Percentiles rank a stretch among this genome's conserved stretches.
phyloP scores from a whole-genome alignment of 1,140 invertebrate genomes.

The Drosophila lacertosa region DNA sequence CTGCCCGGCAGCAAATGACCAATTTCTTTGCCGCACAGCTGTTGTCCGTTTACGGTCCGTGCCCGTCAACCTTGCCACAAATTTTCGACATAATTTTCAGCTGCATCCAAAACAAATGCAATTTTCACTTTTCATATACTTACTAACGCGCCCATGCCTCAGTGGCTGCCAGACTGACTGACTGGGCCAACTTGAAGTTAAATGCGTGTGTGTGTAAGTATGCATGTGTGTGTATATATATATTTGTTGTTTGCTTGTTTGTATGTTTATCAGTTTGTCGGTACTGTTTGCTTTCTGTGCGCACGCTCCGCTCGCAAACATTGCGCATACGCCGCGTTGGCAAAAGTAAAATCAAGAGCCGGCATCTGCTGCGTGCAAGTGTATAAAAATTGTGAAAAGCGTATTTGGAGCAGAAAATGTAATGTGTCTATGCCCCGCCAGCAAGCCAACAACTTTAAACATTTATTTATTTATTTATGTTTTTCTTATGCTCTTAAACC shows the following conservation, averaged over 20 bases:
- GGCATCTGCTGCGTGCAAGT: conserved; percentile 26
- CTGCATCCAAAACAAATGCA: conserved; percentile 74
- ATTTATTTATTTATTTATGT: conserved; percentile 35
- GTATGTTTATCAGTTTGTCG: conserved; percentile 36
- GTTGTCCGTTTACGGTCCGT: not conserved
- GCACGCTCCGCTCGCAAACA: conserved; percentile 61
- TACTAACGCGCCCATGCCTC: conserved; percentile 54
- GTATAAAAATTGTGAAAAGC: conserved; percentile 76
- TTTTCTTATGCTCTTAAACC: conserved; percentile 1
- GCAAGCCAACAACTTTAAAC: conserved; percentile 26
- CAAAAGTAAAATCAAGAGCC: conserved; percentile 71
- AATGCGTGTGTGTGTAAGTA: conserved; percentile 18
- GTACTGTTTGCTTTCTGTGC: conserved; percentile 45
- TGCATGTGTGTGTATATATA: conserved; percentile 28
- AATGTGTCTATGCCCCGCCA: conserved; percentile 59
- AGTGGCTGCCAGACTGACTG: conserved; percentile 42
- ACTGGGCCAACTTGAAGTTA: conserved; percentile 40
- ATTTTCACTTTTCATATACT: conserved; percentile 75
- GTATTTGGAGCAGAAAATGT: conserved; percentile 80
- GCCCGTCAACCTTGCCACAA: conserved; percentile 31
- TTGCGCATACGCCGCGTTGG: conserved; percentile 73
- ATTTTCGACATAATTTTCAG: conserved; percentile 62
- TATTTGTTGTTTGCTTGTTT: conserved; percentile 27
- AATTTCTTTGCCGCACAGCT: not conserved
- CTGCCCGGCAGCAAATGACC: not conserved